Percentiles rank a stretch among this genome's conserved stretches.
Conservation (phyloP, 2,797 vertebrate genomes). For the Paguma larvata region DNA sequence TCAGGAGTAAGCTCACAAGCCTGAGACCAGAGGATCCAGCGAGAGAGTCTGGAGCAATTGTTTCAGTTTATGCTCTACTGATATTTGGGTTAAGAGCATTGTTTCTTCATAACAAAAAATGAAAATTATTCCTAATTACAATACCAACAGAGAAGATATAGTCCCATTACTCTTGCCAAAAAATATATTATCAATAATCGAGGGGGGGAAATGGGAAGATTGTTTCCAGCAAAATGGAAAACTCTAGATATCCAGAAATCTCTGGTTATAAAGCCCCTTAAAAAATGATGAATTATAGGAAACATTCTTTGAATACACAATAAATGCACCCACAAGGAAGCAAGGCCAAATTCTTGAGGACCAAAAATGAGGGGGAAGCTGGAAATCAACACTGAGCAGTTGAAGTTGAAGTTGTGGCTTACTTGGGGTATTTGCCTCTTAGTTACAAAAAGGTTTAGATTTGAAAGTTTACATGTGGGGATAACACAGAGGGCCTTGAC, state of each 20-base stretch:
- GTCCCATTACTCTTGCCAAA: not conserved
- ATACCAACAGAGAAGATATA: not conserved
- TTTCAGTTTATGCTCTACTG: not conserved
- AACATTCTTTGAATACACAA: not conserved
- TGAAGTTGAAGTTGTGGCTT: not conserved
- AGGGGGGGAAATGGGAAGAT: not conserved
- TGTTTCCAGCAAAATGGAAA: not conserved
- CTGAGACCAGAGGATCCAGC: not conserved
- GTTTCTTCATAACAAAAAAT: conserved; percentile 11
- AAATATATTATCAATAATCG: conserved; percentile 10
- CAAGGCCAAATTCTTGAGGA: not conserved
- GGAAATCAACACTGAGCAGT: not conserved
- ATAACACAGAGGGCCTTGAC: not conserved
- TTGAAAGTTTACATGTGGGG: not conserved
- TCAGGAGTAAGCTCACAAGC: not conserved
- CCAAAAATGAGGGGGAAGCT: not conserved
- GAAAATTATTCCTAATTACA: not conserved
- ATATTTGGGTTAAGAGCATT: not conserved
- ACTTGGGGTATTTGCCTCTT: not conserved
- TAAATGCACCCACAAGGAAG: not conserved
- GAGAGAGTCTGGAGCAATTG: not conserved
- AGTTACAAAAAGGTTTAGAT: not conserved
- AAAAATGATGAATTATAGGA: not conserved
- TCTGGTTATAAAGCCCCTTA: not conserved
- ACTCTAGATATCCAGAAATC: not conserved